phyloP scores from a whole-genome alignment of 1,140 invertebrate species.

The Triops longicaudatus region DNA sequence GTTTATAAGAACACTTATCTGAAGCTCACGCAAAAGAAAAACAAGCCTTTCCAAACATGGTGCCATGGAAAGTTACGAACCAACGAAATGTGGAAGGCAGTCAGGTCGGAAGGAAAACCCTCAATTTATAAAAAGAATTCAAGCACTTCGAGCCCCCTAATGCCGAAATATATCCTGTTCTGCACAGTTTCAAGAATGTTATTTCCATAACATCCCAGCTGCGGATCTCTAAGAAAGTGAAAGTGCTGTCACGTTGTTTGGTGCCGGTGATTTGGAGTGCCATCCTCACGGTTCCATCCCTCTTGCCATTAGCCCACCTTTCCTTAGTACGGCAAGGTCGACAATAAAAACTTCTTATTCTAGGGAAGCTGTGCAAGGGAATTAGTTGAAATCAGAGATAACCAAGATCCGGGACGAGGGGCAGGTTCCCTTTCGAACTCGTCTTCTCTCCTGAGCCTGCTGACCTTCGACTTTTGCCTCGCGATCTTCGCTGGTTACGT shows the following conservation, averaged over 20 bases:
- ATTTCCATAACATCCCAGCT: not conserved
- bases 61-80: not conserved
- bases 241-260: constrained; percentile 7
- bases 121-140: too few relatives aligned
- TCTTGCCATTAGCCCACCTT: not conserved
- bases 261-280: constrained; percentile 6
- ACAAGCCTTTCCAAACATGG: not conserved
- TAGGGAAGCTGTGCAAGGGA: not conserved
- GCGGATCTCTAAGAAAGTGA: not conserved
- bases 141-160: too few relatives aligned
- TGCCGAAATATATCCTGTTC: too few relatives aligned
- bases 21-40: not conserved
- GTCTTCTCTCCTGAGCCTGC: not conserved
- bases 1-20: not conserved
- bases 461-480: not conserved
- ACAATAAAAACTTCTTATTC: not conserved
- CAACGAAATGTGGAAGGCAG: too few relatives aligned
- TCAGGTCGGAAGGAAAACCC: too few relatives aligned
- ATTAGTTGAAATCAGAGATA: not conserved
- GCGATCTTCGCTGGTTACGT: not conserved
- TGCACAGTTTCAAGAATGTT: too few relatives aligned
- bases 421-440: not conserved
- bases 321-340: not conserved
- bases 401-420: not conserved
- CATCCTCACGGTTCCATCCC: not conserved